Percentiles rank a stretch among this genome's conserved stretches.
Evolutionary conservation across 2,888 invertebrate species (phyloP).

Genomic region (Rotaria macrura): DNA sequence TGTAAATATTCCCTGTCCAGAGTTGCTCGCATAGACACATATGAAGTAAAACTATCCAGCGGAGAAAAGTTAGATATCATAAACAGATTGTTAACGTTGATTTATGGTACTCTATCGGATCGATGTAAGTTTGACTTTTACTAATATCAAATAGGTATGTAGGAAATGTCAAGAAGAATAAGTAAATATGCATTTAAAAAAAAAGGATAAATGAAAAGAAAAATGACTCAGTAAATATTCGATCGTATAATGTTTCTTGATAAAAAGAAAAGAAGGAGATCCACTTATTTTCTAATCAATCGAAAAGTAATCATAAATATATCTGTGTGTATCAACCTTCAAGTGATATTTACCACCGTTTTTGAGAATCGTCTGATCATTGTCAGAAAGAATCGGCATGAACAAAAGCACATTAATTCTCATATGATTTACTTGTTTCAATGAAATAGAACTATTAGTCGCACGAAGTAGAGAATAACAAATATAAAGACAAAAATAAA

Average conservation of each 20-base stretch:
- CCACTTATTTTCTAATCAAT: background rate
- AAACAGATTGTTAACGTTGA: background rate
- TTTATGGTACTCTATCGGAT: background rate
- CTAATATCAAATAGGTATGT: background rate
- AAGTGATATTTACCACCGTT: background rate
- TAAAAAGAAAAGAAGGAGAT: too few species aligned
- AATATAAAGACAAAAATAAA: background rate
- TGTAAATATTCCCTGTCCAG: background rate
- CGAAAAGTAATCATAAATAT: background rate
- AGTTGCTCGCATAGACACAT: background rate
- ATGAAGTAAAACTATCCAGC: background rate
- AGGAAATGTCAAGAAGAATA: background rate
- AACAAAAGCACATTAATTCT: background rate
- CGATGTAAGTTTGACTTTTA: background rate
- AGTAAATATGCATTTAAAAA: background rate
- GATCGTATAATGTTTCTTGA: background rate
- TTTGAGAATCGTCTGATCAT: background rate
- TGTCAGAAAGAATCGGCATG: background rate
- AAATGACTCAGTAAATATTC: background rate
- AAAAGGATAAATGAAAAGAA: background rate
- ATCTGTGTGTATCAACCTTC: background rate
- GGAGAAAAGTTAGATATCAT: background rate
- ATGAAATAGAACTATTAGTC: background rate
- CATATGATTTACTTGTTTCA: background rate
- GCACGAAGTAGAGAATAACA: background rate